Evolutionary conservation across 1,140 invertebrate species (phyloP), one percentile per base, ranked within the genome.

Genomic region (Scylla paramamosain): DNA sequence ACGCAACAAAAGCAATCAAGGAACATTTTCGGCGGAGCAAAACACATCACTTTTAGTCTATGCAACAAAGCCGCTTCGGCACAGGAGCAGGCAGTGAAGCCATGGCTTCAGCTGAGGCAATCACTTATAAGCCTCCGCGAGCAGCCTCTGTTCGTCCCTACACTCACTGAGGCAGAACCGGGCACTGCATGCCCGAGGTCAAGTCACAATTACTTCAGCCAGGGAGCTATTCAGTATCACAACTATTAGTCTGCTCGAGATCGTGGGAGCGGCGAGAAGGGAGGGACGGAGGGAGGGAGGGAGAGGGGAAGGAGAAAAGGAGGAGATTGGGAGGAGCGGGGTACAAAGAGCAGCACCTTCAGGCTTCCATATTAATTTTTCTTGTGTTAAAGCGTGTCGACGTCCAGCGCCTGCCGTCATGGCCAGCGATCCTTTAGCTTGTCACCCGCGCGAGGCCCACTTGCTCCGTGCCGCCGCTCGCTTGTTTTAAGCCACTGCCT

Each of bases 381-480:
- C 39, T 67, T 82, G 91, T 93, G 91, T 93, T 93, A 93, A 93
- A 84, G 91, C 91, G 91, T 93, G 91, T 93, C 91, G 77, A 83
- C 77, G 32, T 45, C 29, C 91, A 82, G 91, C 91, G 91, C 32
- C 91, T 93, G 77, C 91, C 91, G 82, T 93, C 91, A 84, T 93
- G 91, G 83, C 83, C 83, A 84, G 82, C 91, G 77, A 93, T 93
- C 82, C 82, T 93, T 93, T 93, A 83, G 32, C 32, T 45, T 93
- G 91, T 93, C 91, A 93, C 52, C 16, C 52, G 52, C 52, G 52
- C 52, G 52, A 59, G 52, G 52, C 52, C 52, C 52, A 59, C 52
- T 59, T 59, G 52, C 52, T 59, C 52, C 52, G 16, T 59, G 52
- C 52, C 52, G 52, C 52, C 16, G 52, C 52, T 59, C 52, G 52